Evolutionary conservation across 1,140 invertebrate species (phyloP), one percentile per base, ranked within the genome.

Genomic region (Agraylea sexmaculata): DNA sequence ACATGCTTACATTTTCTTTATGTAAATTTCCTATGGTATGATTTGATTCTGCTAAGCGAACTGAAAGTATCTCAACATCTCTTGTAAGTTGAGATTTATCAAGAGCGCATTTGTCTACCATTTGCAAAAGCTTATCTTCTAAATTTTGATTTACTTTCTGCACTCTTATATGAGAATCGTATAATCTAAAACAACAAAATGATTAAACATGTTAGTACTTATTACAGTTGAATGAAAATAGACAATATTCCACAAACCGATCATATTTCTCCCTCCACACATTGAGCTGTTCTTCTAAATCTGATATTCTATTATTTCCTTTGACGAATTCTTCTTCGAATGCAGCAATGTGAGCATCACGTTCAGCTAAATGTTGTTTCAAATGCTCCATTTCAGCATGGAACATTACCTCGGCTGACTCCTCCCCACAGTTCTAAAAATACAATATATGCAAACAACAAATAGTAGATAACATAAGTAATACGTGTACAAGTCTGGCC

Each of bases 121-220:
- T 78, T 64, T 83, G 86, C 32, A 96, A 67, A 33, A 96, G 64
- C 59, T 95, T 95, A 58, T 96, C 91, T 66, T 96, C 91, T 47
- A 96, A 70, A 52, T 81, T 85, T 68, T 95, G 89, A 64, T 97
- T 97, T 18, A 95, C 80, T 65, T 87, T 91, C 60, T 95, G 90
- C 23, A 96, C 77, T 53, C 88, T 79, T 57, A 90, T 89, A 55
- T 95, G 88, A 41, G 88, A 89, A 58, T 95, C 91, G 61, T 86
- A 80, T 35, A 96, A 73, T 51, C 90, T 76, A 54, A 54, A 69
- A 65, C 50, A 51, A 51, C 51, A 12, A 22, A 39, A n/a, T n/a
- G n/a, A n/a, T n/a, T n/a, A n/a, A n/a, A n/a, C n/a, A n/a, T n/a
- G n/a, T n/a, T n/a, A n/a, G n/a, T n/a, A n/a, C 23, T 25, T 25